Conservation (phyloP, 2,113 vertebrate species). For the Tautogolabrus adspersus region DNA sequence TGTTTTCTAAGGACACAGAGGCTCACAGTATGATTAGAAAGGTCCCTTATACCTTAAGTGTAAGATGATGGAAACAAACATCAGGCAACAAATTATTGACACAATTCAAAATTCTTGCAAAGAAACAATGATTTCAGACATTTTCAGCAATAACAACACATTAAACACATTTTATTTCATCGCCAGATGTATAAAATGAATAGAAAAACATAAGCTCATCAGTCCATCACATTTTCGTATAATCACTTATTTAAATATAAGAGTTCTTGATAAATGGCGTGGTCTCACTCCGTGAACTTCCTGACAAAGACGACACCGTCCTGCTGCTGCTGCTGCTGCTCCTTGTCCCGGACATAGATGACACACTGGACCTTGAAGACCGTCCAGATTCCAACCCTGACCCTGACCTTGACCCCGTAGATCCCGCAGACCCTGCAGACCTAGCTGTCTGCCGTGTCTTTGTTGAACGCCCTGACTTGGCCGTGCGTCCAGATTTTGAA, state of each 20-base stretch:
- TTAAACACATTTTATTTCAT: not conserved
- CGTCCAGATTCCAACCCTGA: slow-evolving; percentile 32
- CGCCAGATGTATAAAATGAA: not conserved
- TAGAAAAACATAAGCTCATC: not conserved
- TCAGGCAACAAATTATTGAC: too few species aligned
- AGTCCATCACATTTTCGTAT: not conserved
- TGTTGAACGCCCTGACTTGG: not conserved
- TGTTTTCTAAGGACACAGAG: slow-evolving; percentile 1
- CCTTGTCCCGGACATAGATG: slow-evolving; percentile 1
- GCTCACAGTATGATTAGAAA: not conserved
- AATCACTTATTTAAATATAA: slow-evolving; percentile 62
- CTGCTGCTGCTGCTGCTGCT: slow-evolving; percentile 39
- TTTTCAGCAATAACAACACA: too few species aligned
- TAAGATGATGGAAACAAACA: too few species aligned
- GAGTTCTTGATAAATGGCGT: slow-evolving; percentile 63
- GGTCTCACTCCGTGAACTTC: slow-evolving; percentile 18
- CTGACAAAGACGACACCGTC: slow-evolving; percentile 49
- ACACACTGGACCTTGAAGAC: slow-evolving; percentile 49
- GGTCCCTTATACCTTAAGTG: too few species aligned
- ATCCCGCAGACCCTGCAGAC: slow-evolving; percentile 20
- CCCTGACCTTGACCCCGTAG: slow-evolving; percentile 18
- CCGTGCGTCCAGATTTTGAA: slow-evolving; percentile 36
- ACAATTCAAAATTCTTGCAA: too few species aligned
- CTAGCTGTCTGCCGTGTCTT: not conserved
- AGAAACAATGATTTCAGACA: too few species aligned